phyloP scores from a whole-genome alignment of 2,888 invertebrate species.

The Megastigmus dorsalis region DNA sequence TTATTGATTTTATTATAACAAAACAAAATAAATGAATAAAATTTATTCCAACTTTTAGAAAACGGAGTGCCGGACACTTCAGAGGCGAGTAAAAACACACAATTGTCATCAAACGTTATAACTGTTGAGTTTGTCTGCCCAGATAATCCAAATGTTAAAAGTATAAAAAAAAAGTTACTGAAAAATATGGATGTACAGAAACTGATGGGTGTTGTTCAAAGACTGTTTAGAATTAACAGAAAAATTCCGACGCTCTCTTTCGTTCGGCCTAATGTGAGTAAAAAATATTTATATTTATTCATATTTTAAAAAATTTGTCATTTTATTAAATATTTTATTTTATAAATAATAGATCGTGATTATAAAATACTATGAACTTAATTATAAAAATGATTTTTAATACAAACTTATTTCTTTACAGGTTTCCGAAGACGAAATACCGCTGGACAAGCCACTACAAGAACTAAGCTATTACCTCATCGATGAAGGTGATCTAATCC shows the following conservation, averaged over 20 bases:
- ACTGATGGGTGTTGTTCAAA: slow-evolving; percentile 85
- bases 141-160: slow-evolving; percentile 74
- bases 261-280: slow-evolving; percentile 72
- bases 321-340: neutral
- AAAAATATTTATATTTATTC: neutral
- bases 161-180: slow-evolving; percentile 82
- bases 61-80: slow-evolving; percentile 89
- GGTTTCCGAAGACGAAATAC: slow-evolving; percentile 82
- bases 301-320: slow-evolving; percentile 12
- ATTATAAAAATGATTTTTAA: slow-evolving; percentile 19
- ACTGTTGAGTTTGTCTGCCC: slow-evolving; percentile 79
- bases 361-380: neutral
- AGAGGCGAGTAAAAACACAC: slow-evolving; percentile 81
- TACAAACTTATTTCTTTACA: slow-evolving; percentile 65
- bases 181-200: slow-evolving; percentile 89
- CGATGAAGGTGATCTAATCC: slow-evolving; percentile 87
- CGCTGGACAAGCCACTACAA: slow-evolving; percentile 88
- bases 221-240: slow-evolving; percentile 80
- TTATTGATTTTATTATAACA: neutral
- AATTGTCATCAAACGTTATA: slow-evolving; percentile 76
- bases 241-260: slow-evolving; percentile 74
- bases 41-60: slow-evolving; percentile 76
- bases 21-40: neutral
- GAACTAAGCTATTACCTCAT: slow-evolving; percentile 89
- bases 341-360: neutral